Percentiles rank a stretch among this genome's conserved stretches.
Evolutionary conservation across 2,888 invertebrate genomes (phyloP).

Genomic region (Acanthosepion pharaonis): DNA sequence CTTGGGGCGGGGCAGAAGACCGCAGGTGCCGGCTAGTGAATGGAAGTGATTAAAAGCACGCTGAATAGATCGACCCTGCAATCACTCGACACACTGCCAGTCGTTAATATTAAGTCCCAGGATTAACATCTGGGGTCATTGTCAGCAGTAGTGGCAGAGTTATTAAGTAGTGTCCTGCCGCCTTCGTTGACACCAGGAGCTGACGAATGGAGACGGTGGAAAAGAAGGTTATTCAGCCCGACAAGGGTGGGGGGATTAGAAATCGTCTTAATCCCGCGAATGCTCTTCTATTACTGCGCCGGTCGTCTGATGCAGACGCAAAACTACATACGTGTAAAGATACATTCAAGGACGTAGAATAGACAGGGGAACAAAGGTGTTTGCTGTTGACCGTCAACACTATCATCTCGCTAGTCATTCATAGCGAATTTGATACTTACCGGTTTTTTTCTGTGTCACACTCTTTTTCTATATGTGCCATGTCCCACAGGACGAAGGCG

Average conservation of each 20-base stretch:
- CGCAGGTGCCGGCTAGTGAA: neutral
- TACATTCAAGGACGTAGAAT: no score
- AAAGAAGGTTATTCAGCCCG: neutral
- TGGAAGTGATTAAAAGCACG: neutral
- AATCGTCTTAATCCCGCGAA: neutral
- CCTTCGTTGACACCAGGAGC: neutral
- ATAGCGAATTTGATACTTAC: no score
- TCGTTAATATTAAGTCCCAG: neutral
- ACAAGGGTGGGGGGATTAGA: neutral
- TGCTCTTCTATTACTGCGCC: neutral
- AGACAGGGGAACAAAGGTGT: no score
- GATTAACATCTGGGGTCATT: slow-evolving; percentile 33
- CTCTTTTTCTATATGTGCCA: no score
- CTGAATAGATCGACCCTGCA: neutral
- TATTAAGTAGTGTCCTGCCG: neutral
- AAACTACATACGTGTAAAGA: no score
- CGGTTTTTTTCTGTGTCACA: no score
- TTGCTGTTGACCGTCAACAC: no score
- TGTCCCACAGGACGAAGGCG: no score
- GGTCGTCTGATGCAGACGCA: no score
- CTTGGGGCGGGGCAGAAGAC: neutral
- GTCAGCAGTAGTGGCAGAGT: neutral
- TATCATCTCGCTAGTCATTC: no score
- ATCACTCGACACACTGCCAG: neutral
- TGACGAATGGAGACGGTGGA: neutral